Base-by-base conservation (phyloP, 1,140 invertebrate genomes). In the Halictus rubicundus region DNA sequence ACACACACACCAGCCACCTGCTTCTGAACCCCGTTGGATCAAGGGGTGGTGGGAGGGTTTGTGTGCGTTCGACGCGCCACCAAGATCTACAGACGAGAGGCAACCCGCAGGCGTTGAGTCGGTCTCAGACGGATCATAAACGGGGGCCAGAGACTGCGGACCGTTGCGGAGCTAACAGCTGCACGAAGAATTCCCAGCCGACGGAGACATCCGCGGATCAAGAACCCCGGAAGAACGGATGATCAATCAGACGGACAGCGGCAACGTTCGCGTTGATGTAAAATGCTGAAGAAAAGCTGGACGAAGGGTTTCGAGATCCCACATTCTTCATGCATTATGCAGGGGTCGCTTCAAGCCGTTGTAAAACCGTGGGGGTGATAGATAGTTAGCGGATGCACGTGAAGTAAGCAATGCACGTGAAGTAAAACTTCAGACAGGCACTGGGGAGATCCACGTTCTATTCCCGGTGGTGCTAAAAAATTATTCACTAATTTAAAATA, bases 51-150 rank as follows among this genome's bases (percentile, higher is more conserved):
- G n/a, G n/a, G n/a, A n/a, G 60, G 42, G 42, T 46, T 14, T 77
- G 21, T 70, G 42, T 37, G 66, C 74, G 66, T 70, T 69, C 74
- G 65, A 61, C 66, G 65, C 32, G 66, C 64, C 42, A 8, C 63
- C 19, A 32, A 23, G 37, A 32, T 49, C 21, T 52, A 9, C 25
- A 19, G 12, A n/a, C n/a, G n/a, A 9, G 25, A 25, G n/a, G n/a
- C 12, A 77, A 61, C 66, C 39, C 39, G 25, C 49, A 21, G 65
- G 21, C 27, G 8, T 57, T 19, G 9, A 37, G 7, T n/a, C 39
- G 68, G 52, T 68, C 64, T 37, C 49, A 19, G 39, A 25, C 68
- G 37, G 25, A 68, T 61, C 52, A 6, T 19, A 9, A 46, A 66
- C 65, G 16, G 5, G 21, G 21, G 21, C 39, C 42, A 0, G 10